Evolutionary conservation across 2,888 invertebrate species (phyloP).

Genomic region (Oligia latruncula): DNA sequence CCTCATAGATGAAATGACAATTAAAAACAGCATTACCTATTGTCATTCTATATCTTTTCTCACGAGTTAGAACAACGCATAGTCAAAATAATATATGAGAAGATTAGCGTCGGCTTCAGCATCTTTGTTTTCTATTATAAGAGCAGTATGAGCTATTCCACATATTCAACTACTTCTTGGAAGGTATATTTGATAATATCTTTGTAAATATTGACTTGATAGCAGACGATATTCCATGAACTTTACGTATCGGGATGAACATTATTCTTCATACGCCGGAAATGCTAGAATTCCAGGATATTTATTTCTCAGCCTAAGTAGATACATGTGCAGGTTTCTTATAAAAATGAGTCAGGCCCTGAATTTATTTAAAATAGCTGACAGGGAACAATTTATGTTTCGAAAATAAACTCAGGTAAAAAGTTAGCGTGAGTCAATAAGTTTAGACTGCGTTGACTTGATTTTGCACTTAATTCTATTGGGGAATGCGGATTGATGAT

Average conservation of each 20-base stretch:
- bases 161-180: conserved; percentile 14
- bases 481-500: conserved; percentile 73
- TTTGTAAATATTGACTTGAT: conserved; percentile 44
- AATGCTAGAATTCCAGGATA: conserved; percentile 61
- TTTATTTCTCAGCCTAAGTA: conserved; percentile 53
- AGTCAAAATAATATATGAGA: not conserved
- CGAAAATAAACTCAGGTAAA: conserved; percentile 87
- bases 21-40: not conserved
- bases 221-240: conserved; percentile 41
- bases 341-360: conserved; percentile 68
- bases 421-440: conserved; percentile 77
- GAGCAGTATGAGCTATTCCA: not conserved
- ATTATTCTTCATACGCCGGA: conserved; percentile 57
- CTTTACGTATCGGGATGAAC: conserved; percentile 4
- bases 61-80: not conserved
- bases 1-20: not conserved
- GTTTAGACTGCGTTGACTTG: conserved; percentile 76
- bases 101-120: not conserved
- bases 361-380: conserved; percentile 70
- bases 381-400: conserved; percentile 75
- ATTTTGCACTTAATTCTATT: conserved; percentile 80
- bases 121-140: conserved; percentile 9
- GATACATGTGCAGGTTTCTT: conserved; percentile 50
- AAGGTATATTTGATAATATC: conserved; percentile 27
- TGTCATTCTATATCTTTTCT: conserved; percentile 7